Evolutionary conservation across 2,797 vertebrate genomes (phyloP), one percentile per base, ranked within the genome.

Genomic region (Falco biarmicus): DNA sequence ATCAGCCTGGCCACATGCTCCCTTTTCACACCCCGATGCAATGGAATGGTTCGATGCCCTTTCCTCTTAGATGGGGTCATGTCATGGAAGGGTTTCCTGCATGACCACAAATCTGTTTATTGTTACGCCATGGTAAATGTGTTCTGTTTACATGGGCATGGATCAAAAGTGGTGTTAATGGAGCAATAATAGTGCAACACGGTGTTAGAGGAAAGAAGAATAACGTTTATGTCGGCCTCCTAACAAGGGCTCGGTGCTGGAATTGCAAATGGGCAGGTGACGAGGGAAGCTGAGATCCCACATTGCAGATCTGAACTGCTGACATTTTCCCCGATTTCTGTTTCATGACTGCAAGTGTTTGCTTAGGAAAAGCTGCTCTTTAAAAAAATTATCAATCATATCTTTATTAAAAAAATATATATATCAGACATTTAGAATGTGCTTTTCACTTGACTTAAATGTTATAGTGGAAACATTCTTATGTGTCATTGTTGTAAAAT

Each of bases 381-480:
- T 20, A 3, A 78, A 83, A 76, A 61, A 59, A 56, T 10, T 9
- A 53, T 61, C 5, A 60, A 21, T 34, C 11, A 2, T 25, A 8
- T 43, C 19, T 73, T 63, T 54, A 56, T 88, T n/a, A 2, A 11
- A 48, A 74, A 61, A 81, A 43, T 63, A 24, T 6, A n/a, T 0
- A 3, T 14, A 76, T 25, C 70, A 94, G 56, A 69, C 41, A 14
- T 93, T 91, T 73, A 12, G 88, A 77, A 70, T 73, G 83, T 63
- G 69, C 48, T 91, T 80, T 71, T 93, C 53, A 25, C 48, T 89
- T 59, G 65, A 89, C 73, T 95, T 92, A 94, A 97, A 94, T 93
- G 93, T 85, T 95, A 85, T 56, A 82, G 61, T 3, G 4, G 85
- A 93, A 89, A 60, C 61, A 75, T 95, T 95, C 21, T n/a, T 22